A percentile compares a stretch with the other conserved stretches of the same genome.
Evolutionary conservation across 2,113 vertebrate species (phyloP).

Genomic region (Rallus limicola): DNA sequence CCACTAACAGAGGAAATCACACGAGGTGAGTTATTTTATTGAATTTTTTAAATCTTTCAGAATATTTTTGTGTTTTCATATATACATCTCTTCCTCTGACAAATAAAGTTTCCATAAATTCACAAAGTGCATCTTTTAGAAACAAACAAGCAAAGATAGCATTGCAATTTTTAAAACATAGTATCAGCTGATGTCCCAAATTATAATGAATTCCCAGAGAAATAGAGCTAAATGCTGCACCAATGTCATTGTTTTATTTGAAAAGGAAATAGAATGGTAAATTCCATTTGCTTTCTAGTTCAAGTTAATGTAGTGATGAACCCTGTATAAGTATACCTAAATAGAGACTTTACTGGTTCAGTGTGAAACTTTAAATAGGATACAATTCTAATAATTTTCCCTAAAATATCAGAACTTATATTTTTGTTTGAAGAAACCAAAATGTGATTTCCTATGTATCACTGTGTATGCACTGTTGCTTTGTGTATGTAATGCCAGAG

Average conservation of each 20-base stretch:
- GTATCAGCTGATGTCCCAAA: neutral
- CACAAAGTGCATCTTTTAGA: neutral
- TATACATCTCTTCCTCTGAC: neutral
- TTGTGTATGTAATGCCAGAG: neutral
- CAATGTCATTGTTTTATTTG: neutral
- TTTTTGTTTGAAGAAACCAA: neutral
- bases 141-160: neutral
- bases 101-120: neutral
- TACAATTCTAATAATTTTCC: neutral
- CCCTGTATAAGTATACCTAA: neutral
- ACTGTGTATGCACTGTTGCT: neutral
- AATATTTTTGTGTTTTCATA: neutral
- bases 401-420: neutral
- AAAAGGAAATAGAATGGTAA: neutral
- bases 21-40: accelerated
- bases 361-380: neutral
- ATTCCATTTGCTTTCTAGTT: neutral
- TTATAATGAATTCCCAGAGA: neutral
- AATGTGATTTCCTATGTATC: neutral
- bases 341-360: neutral
- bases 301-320: neutral
- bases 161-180: neutral
- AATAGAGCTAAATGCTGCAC: neutral
- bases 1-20: accelerated
- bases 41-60: neutral